Conservation (phyloP, 2,113 vertebrate species). For the Vicugna pacos region DNA sequence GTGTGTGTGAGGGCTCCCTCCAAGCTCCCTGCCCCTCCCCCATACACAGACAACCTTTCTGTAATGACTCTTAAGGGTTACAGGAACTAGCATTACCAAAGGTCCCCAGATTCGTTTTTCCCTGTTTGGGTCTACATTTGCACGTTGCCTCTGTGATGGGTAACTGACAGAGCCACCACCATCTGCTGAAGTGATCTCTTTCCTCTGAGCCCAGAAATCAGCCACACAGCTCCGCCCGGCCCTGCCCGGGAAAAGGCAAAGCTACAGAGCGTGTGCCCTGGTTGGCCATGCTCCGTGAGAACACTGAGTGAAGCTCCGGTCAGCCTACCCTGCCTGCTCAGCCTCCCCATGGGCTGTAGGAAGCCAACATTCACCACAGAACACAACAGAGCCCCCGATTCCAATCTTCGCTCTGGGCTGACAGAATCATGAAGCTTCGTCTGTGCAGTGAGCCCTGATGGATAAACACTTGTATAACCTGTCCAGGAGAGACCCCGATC, state of each 20-base stretch:
- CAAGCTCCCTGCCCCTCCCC: neutral
- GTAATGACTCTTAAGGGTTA: neutral
- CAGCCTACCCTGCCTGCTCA: neutral
- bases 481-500: too few species aligned
- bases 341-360: neutral
- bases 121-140: neutral
- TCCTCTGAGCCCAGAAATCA: neutral
- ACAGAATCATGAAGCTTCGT: neutral
- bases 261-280: rapidly evolving
- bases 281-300: too few species aligned
- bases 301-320: neutral
- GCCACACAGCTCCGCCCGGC: too few species aligned
- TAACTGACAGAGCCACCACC: neutral
- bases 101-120: neutral
- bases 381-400: neutral
- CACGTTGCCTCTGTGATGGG: neutral
- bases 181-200: neutral
- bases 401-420: neutral
- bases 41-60: neutral
- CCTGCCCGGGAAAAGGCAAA: neutral
- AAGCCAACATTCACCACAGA: neutral
- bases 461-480: neutral
- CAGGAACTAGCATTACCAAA: neutral
- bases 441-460: neutral
- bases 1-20: neutral